Base-by-base conservation (phyloP, 1,140 invertebrate species). In the Dicyema japonicum region DNA sequence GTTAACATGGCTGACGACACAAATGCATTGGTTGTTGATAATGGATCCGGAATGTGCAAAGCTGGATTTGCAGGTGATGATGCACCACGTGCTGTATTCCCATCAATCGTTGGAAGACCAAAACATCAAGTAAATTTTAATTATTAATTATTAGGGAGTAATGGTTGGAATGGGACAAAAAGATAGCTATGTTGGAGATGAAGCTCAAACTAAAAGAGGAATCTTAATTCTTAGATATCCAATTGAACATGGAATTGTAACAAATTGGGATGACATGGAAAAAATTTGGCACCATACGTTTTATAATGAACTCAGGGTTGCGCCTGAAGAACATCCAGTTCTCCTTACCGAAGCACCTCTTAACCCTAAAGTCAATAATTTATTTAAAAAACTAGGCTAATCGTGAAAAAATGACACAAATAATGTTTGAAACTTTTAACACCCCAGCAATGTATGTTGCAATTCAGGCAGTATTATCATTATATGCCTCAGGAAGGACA, bases 191-290 rank as follows among this genome's bases (percentile, higher is more conserved):
- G 72, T 80, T 29, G 74, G 74, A 36, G 72, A 80, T 49, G 74
- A 78, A 52, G 74, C 74, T 40, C 72, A 78, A 55, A 78, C 72
- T 59, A 72, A 72, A 56, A 59, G 88, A 33, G 88, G 88, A 2
- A 57, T 97, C 33, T 58, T 97, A 15, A 70, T 70, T 24, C 70
- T 97, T 36, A 66, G 69, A 32, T 94, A 97, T 56, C 88, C 88
- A 17, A 97, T 97, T 80, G 88, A 97, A 53, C 85, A 97, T 55
- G 85, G 88, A 3, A 80, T 92, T 39, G 78, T 97, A 1, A 90
- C 69, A 24, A 80, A 97, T 45, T 97, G 88, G 88, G 90, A 88
- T 56, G 88, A 97, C 40, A 97, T 97, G 85, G 82, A 94, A 46
- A 58, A 70, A 40, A 85, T 97, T 37, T 97, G 88, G 88, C 72